Base-by-base conservation (phyloP, 2,113 vertebrate species). In the Gallinago paraguaiae region DNA sequence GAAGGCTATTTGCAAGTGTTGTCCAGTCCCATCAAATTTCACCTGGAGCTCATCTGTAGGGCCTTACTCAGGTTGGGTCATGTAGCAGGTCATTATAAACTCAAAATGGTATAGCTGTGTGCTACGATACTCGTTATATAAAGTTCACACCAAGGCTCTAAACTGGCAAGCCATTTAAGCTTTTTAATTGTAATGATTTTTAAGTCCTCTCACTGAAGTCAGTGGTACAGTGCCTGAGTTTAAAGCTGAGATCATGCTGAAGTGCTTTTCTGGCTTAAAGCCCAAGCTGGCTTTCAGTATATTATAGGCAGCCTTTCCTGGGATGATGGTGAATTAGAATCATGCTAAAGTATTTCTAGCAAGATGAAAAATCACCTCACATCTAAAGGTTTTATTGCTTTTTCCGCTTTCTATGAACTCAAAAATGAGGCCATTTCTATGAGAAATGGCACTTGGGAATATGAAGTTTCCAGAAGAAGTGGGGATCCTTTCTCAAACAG, bases 201-300 rank as follows among this genome's bases (percentile, higher is more conserved):
- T 53, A 75, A 94, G 71, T 88, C 69, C 56, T 56, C 56, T 60
- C 60, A 25, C 71, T 88, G 43, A 50, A 95, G 83, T 75, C 72
- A 83, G 85, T 63, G 79, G 75, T 92, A 5, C 56, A 45, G 65
- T 17, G 50, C 45, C 59, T 64, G 24, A 74, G 90, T 60, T 79
- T 78, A 64, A 78, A 94, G 93, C 92, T 95, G 93, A 86, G 96
- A 88, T 88, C 68, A 70, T 61, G 69, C 90, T 81, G 93, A 84
- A 97, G 92, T 96, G 95, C 90, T 97, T 92, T 92, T 77, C 77
- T 97, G 96, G 96, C 95, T 83, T 65, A 31, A 41, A 92, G 95
- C 95, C 95, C 92, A 81, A 63, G 54, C 68, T 96, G 90, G 82
- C 92, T 95, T 91, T 94, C 82, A 43, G 56, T 64, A 43, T 91